phyloP scores from a whole-genome alignment of 2,113 vertebrate species.

The Cardinalis cardinalis region DNA sequence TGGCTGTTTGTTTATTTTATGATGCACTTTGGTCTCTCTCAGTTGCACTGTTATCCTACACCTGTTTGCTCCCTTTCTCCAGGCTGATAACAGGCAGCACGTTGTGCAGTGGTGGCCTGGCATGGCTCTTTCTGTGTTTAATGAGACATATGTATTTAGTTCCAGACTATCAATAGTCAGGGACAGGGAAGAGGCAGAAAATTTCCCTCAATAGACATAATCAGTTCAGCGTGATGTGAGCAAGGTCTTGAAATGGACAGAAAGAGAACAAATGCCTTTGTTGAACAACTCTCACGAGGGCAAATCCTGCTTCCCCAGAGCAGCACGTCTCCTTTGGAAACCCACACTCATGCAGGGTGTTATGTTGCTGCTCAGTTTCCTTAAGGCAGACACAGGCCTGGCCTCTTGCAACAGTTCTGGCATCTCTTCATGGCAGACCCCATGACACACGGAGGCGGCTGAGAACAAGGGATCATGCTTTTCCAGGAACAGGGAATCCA shows the following conservation, averaged over 20 bases:
- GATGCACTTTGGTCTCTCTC: conserved; percentile 61
- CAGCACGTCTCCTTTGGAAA: neutral
- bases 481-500: conserved; percentile 56
- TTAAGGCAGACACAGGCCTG: neutral
- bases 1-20: conserved; percentile 49
- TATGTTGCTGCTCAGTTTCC: neutral
- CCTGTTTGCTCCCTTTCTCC: conserved; percentile 37
- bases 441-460: conserved; percentile 50
- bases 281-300: neutral
- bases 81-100: conserved; percentile 4
- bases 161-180: neutral
- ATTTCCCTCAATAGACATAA: neutral
- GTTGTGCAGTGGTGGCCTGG: neutral
- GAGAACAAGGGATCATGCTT: conserved; percentile 46
- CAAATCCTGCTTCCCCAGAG: neutral
- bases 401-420: conserved; percentile 41
- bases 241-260: neutral
- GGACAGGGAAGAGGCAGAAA: neutral
- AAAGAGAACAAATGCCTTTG: neutral
- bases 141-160: neutral
- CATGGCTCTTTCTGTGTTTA: neutral
- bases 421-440: conserved; percentile 48
- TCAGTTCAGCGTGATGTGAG: neutral
- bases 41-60: conserved; percentile 55
- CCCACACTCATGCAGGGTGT: rapidly evolving